Conservation (phyloP, 1,140 invertebrate species). For the Rhagoletis zephyria region DNA sequence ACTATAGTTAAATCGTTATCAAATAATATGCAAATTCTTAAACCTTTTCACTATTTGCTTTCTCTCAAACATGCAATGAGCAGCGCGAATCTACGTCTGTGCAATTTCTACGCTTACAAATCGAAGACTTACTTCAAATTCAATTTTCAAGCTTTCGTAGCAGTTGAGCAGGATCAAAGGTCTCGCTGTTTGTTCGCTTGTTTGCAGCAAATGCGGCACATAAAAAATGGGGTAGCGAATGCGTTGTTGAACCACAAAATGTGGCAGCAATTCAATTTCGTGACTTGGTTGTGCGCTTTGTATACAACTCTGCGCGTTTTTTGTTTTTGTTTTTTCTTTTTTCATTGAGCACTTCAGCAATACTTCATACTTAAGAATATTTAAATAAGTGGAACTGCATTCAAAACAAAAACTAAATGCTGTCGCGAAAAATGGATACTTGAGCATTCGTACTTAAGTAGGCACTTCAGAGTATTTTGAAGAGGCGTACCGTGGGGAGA, state of each 20-base stretch:
- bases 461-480: conserved; percentile 1
- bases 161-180: neutral
- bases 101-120: no score
- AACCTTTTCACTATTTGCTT: no score
- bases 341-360: neutral
- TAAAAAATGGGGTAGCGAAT: neutral
- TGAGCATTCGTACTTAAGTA: neutral
- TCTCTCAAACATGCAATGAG: no score
- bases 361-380: neutral
- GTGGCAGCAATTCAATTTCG: conserved; percentile 13
- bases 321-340: no score
- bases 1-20: no score
- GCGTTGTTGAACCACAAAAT: neutral
- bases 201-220: neutral
- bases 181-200: neutral
- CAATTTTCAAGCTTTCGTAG: no score
- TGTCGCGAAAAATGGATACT: neutral
- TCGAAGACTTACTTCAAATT: no score
- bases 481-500: neutral
- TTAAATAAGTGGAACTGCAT: conserved; percentile 5
- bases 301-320: neutral
- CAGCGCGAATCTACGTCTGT: no score
- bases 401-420: neutral
- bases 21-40: no score
- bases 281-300: neutral